Percentiles rank a stretch among this genome's conserved stretches.
These are phyloP conservation scores for Dipodomys spectabilis DNA, from an alignment of 2,113 vertebrate species.

Conservation along the genomic window DNA sequence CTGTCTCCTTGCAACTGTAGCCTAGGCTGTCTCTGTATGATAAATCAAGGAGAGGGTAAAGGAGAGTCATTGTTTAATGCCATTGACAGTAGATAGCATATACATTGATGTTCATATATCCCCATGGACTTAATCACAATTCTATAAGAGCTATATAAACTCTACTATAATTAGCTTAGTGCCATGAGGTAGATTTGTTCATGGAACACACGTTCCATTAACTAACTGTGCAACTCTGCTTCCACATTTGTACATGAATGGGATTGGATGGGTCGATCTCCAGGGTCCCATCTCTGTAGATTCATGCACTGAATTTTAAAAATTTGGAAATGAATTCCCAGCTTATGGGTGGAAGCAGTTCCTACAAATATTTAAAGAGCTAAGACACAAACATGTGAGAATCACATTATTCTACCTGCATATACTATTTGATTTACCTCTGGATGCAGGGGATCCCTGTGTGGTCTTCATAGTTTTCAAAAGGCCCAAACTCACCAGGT, in stretches of 20 bases:
- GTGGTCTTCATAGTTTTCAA: background rate
- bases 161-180: slow-evolving; percentile 72
- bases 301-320: slow-evolving; percentile 15
- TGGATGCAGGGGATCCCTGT: background rate
- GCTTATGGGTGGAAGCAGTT: slow-evolving; percentile 18
- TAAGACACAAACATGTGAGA: background rate
- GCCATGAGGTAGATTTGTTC: slow-evolving; percentile 67
- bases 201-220: slow-evolving; percentile 59
- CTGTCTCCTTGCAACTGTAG: background rate
- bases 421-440: background rate
- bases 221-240: slow-evolving; percentile 45
- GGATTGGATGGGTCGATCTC: background rate
- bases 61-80: slow-evolving; percentile 29
- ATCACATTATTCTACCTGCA: background rate
- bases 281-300: slow-evolving; percentile 43
- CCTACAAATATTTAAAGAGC: slow-evolving; percentile 22
- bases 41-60: background rate
- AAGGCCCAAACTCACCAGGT: background rate
- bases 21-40: background rate
- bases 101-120: slow-evolving; percentile 35
- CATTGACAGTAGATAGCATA: slow-evolving; percentile 57
- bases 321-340: slow-evolving; percentile 35
- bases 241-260: slow-evolving; percentile 46
- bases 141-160: slow-evolving; percentile 63
- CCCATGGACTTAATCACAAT: slow-evolving; percentile 68